Evolutionary conservation across 2,888 invertebrate genomes (phyloP).

Genomic region (Esperia sulphurella): DNA sequence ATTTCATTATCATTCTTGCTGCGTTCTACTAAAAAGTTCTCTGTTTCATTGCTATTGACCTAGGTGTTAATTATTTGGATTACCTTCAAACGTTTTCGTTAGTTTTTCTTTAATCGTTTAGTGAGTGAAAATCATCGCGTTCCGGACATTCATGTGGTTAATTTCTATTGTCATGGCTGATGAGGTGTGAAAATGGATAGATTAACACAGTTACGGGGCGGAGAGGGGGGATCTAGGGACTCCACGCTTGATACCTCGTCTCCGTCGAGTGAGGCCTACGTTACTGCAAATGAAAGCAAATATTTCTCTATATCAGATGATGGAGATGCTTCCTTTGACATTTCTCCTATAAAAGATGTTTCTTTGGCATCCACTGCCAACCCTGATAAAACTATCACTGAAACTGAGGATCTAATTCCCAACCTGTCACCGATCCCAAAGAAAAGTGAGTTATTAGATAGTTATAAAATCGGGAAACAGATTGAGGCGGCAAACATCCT

Average conservation of each 20-base stretch:
- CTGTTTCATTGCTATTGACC: conserved; percentile 71
- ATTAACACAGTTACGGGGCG: conserved; percentile 63
- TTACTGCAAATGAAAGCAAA: conserved; percentile 68
- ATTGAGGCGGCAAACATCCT: conserved; percentile 72
- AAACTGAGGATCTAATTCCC: conserved; percentile 45
- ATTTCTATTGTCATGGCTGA: conserved; percentile 55
- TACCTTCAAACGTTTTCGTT: conserved; percentile 56
- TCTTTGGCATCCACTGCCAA: conserved; percentile 35
- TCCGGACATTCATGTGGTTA: conserved; percentile 15
- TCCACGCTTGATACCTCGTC: conserved; percentile 61
- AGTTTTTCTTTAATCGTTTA: conserved; percentile 23
- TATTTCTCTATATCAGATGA: conserved; percentile 69
- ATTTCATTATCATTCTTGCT: conserved; percentile 55
- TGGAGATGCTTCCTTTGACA: conserved; percentile 59
- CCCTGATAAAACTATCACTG: conserved; percentile 38
- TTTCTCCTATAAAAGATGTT: conserved; percentile 54
- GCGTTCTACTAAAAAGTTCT: conserved; percentile 67
- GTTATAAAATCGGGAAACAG: conserved; percentile 64
- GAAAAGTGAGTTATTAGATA: conserved; percentile 51
- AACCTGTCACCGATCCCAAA: conserved; percentile 61
- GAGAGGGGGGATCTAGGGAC: conserved; percentile 57
- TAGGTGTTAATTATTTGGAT: conserved; percentile 65
- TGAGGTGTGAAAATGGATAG: conserved; percentile 76
- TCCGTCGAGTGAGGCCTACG: conserved; percentile 57
- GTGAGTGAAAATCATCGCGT: neutral